These are phyloP conservation scores for Blastobasis lacticolella DNA, from an alignment of 2,888 invertebrate species.

Conservation along the genomic window DNA sequence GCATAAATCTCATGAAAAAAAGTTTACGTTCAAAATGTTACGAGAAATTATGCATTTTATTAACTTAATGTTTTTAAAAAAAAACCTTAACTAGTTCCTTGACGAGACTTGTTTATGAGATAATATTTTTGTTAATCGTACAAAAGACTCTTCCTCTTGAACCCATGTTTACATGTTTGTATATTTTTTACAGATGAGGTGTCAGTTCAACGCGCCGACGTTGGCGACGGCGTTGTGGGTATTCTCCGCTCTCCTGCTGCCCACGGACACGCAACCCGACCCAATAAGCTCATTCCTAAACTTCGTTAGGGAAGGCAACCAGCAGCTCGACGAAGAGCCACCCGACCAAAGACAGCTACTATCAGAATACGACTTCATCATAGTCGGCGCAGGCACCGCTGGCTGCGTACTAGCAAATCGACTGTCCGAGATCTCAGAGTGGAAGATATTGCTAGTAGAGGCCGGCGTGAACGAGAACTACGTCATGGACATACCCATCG, in stretches of 20 bases:
- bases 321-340: constrained; percentile 69
- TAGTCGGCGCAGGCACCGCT: constrained; percentile 87
- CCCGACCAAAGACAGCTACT: constrained; percentile 62
- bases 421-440: constrained; percentile 79
- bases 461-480: constrained; percentile 82
- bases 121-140: too few species aligned
- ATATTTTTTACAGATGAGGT: constrained; percentile 52
- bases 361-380: constrained; percentile 82
- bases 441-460: constrained; percentile 81
- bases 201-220: constrained; percentile 29
- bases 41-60: too few species aligned
- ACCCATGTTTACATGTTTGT: too few species aligned
- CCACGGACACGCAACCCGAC: constrained; percentile 41
- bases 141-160: too few species aligned
- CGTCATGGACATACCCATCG: constrained; percentile 83
- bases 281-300: constrained; percentile 67
- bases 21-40: too few species aligned
- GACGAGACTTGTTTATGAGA: too few species aligned
- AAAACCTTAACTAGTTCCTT: too few species aligned
- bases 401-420: constrained; percentile 85
- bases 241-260: constrained; percentile 31
- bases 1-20: too few species aligned
- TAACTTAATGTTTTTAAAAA: too few species aligned
- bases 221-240: constrained; percentile 36
- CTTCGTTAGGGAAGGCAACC: constrained; percentile 69